Base-by-base conservation (phyloP, 2,888 invertebrate species). In the Charanyca ferruginea region DNA sequence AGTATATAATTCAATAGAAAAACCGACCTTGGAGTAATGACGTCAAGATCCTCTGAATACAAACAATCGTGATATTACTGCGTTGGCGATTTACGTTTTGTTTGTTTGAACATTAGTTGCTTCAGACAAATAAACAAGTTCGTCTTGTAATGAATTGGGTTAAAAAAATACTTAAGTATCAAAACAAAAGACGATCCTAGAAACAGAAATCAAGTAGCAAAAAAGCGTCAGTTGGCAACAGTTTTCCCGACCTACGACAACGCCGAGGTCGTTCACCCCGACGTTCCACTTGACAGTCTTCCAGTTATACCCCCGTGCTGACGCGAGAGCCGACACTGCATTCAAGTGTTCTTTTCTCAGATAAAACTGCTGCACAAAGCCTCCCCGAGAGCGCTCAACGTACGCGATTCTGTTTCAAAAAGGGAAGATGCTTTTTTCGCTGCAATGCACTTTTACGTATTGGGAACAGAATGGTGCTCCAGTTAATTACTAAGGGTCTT, bases 341-440 rank as follows among this genome's bases (percentile, higher is more conserved):
- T 84, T 91, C 79, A 87, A 91, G 91, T 84, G 63, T 51, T 76
- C 77, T 52, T 71, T 66, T 54, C 60, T 38, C 80, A 89, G 92
- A 93, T 91, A 91, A 89, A 89, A 85, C 81, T 87, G 87, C 77
- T 85, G 85, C 88, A 90, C 91, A 92, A 91, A 92, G 90, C 84
- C 81, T 81, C 52, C 85, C 87, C 86, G 81, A 94, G 92, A 83
- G 86, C 88, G 68, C 88, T 90, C 86, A 67, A 75, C 84, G 85
- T 82, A 78, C 85, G 87, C 87, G 83, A 87, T 88, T 91, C 90
- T 89, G 89, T 91, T 93, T 89, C 90, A 87, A 91, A 89, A 92
- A 91, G 42, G 85, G 77, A 83, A 82, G 83, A 85, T 87, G 85
- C 82, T 87, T 89, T 90, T 91, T 84, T 75, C 73, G 69, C 76